A percentile compares a stretch with the other conserved stretches of the same genome.
phyloP scores from a whole-genome alignment of 2,113 vertebrate species.

The Tachysurus vachellii region DNA sequence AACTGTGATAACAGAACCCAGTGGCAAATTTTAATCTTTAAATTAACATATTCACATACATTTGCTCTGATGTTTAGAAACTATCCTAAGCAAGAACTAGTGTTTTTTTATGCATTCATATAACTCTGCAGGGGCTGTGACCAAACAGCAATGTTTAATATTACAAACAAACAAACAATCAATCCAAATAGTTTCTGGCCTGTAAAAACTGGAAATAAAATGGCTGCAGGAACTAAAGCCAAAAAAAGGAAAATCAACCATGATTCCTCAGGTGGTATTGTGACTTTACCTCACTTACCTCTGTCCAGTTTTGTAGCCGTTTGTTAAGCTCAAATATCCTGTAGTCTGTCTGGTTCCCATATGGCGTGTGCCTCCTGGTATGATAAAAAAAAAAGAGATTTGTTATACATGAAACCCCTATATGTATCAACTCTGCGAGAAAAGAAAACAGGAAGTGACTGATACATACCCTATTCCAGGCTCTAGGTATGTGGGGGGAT shows the following conservation, averaged over 20 bases:
- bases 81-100: background rate
- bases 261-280: background rate
- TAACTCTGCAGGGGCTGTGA: background rate
- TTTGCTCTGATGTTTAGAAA: background rate
- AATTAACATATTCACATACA: background rate
- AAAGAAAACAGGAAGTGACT: background rate
- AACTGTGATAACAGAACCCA: background rate
- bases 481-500: conserved; percentile 97
- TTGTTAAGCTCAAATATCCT: conserved; percentile 99
- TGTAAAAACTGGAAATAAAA: background rate
- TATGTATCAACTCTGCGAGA: background rate
- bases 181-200: conserved; percentile 1
- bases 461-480: conserved; percentile 93
- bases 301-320: conserved; percentile 98
- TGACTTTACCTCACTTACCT: conserved; percentile 72
- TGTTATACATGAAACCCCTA: background rate
- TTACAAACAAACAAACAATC: background rate
- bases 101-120: background rate
- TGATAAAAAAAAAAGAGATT: conserved; percentile 56
- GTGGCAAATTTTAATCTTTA: background rate
- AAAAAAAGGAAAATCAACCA: background rate
- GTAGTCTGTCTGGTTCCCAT: conserved; percentile 98
- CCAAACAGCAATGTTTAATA: background rate
- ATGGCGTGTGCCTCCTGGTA: conserved; percentile 94
- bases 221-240: background rate